These are phyloP conservation scores for Falco novaeseelandiae DNA, from an alignment of 2,797 vertebrate species.

Conservation along the genomic window DNA sequence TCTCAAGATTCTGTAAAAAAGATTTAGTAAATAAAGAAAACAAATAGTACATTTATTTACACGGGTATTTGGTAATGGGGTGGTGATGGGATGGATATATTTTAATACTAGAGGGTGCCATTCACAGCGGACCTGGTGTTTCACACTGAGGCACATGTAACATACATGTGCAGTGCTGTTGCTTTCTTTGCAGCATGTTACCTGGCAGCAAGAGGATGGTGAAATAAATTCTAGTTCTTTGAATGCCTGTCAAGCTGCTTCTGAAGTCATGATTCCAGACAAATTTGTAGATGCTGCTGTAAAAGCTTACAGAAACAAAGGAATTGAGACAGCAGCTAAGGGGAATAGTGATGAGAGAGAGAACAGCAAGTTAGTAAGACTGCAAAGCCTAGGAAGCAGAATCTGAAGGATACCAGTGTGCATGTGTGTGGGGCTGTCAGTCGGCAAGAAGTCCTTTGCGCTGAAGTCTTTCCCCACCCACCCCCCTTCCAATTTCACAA, in stretches of 20 bases:
- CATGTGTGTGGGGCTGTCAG: neutral
- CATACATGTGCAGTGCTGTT: neutral
- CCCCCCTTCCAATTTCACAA: too few relatives aligned
- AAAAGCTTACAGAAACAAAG: slow-evolving; percentile 21
- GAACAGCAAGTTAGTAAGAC: neutral
- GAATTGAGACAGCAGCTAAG: neutral
- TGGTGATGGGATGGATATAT: neutral
- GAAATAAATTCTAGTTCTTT: slow-evolving; percentile 23
- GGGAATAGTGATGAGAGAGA: neutral
- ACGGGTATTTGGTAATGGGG: neutral
- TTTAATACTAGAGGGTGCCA: neutral
- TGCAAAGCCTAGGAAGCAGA: neutral
- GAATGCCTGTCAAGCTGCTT: neutral
- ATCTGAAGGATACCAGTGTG: neutral
- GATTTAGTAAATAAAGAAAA: neutral
- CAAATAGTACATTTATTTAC: neutral
- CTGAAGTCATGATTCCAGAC: neutral
- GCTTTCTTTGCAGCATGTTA: neutral
- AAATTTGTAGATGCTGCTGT: neutral
- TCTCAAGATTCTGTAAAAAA: neutral
- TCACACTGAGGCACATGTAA: neutral
- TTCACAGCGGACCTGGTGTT: neutral
- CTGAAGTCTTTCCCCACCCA: neutral
- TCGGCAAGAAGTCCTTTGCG: neutral
- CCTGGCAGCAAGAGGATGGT: slow-evolving; percentile 18